Percentiles rank a stretch among this genome's conserved stretches.
Evolutionary conservation across 2,888 invertebrate genomes (phyloP).

Genomic region (Fragum whitleyi): DNA sequence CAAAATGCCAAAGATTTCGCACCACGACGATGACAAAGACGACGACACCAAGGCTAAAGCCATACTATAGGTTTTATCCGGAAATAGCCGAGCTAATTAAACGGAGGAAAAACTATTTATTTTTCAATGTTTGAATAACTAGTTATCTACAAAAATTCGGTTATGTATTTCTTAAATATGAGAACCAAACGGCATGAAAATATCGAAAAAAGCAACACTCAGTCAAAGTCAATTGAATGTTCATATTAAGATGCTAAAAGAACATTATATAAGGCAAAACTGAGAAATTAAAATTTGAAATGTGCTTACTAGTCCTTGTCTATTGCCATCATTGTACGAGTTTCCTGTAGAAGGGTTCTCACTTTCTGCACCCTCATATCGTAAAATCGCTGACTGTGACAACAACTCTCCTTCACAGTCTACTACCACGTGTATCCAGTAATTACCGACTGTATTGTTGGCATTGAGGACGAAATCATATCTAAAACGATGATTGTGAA

Average conservation of each 20-base stretch:
- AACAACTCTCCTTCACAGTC: conserved; percentile 90
- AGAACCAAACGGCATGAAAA: neutral
- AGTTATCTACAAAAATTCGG: too few species aligned
- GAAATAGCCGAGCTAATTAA: too few species aligned
- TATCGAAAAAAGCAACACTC: neutral
- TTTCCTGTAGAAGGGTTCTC: conserved; percentile 37
- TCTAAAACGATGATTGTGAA: conserved; percentile 85
- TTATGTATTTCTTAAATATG: neutral
- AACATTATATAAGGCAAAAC: neutral
- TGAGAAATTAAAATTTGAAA: neutral
- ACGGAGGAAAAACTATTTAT: too few species aligned
- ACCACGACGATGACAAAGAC: too few species aligned
- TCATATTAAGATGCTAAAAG: neutral
- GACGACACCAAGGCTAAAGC: too few species aligned
- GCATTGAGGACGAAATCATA: conserved; percentile 93
- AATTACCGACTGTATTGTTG: conserved; percentile 91
- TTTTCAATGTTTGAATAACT: too few species aligned
- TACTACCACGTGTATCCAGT: conserved; percentile 94
- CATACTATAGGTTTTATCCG: too few species aligned
- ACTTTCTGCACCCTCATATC: conserved; percentile 89
- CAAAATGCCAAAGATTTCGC: too few species aligned
- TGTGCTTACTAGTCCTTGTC: neutral
- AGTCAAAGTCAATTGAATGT: neutral
- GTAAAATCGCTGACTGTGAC: conserved; percentile 93
- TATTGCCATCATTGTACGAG: conserved; percentile 36